phyloP scores from a whole-genome alignment of 2,797 vertebrate genomes.

The Valencia hispanica region DNA sequence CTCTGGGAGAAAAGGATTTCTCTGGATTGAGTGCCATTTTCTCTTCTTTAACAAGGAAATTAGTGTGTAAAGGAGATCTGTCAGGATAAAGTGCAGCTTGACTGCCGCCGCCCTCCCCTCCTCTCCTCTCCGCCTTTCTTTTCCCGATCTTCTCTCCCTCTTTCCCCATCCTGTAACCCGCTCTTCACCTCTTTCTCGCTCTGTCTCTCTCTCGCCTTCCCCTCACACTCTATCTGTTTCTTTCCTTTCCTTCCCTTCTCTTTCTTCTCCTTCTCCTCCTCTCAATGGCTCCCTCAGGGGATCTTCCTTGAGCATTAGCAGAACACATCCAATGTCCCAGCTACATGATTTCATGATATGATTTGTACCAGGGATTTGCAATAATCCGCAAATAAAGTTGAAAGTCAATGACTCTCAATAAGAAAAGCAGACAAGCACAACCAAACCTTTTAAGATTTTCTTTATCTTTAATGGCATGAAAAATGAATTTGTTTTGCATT shows the following conservation, averaged over 20 bases:
- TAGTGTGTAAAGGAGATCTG: slow-evolving; percentile 85
- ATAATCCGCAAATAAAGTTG: slow-evolving; percentile 76
- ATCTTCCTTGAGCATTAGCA: slow-evolving; percentile 78
- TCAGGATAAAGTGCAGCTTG: slow-evolving; percentile 82
- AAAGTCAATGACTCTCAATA: slow-evolving; percentile 82
- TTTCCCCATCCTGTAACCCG: slow-evolving; percentile 56
- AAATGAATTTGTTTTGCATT: slow-evolving; percentile 79
- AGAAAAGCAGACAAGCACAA: slow-evolving; percentile 77
- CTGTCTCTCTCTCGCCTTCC: slow-evolving; percentile 47
- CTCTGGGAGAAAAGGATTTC: slow-evolving; percentile 77
- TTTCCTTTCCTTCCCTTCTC: slow-evolving; percentile 41
- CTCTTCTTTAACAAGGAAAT: slow-evolving; percentile 83
- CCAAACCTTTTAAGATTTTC: slow-evolving; percentile 79
- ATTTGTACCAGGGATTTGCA: slow-evolving; percentile 85
- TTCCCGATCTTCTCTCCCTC: slow-evolving; percentile 57
- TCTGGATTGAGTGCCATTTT: slow-evolving; percentile 77
- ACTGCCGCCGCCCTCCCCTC: slow-evolving; percentile 71
- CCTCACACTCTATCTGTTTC: slow-evolving; percentile 47
- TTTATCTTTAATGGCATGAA: slow-evolving; percentile 79
- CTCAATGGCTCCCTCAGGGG: slow-evolving; percentile 76
- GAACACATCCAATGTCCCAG: slow-evolving; percentile 75
- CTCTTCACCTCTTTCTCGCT: slow-evolving; percentile 56
- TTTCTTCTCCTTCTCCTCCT: slow-evolving; percentile 58
- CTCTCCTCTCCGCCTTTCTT: slow-evolving; percentile 67
- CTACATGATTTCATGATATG: slow-evolving; percentile 81